Evolutionary conservation across 2,888 invertebrate species (phyloP).

Genomic region (Clunio marinus): DNA sequence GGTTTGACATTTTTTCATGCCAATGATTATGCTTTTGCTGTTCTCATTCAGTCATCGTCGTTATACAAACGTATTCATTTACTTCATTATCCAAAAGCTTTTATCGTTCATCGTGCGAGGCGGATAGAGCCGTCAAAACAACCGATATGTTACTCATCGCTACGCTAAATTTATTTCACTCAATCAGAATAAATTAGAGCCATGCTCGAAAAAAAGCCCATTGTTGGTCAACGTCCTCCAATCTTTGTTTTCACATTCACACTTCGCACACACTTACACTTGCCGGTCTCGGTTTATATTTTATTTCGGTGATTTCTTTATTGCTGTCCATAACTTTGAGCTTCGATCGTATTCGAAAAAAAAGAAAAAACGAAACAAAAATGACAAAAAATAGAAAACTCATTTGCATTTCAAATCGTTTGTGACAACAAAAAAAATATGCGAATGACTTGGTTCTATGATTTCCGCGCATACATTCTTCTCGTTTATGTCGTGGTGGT

Average conservation of each 20-base stretch:
- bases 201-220: background rate
- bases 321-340: background rate
- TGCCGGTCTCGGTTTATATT: background rate
- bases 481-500: background rate
- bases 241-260: background rate
- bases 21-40: background rate
- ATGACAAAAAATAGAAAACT: constrained; percentile 16
- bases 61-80: too few species aligned
- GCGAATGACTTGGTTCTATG: background rate
- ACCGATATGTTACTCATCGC: constrained; percentile 9
- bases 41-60: too few species aligned
- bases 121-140: constrained; percentile 2
- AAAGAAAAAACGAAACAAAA: background rate
- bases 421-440: background rate
- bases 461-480: background rate
- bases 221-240: constrained; percentile 31
- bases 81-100: too few species aligned
- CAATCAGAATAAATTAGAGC: constrained; percentile 27
- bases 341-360: background rate
- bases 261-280: background rate
- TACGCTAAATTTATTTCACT: background rate
- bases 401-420: constrained; percentile 33
- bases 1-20: background rate
- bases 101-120: background rate
- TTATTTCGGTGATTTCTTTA: constrained; percentile 8